phyloP scores from a whole-genome alignment of 2,113 vertebrate species.

The Gallinago undulata region DNA sequence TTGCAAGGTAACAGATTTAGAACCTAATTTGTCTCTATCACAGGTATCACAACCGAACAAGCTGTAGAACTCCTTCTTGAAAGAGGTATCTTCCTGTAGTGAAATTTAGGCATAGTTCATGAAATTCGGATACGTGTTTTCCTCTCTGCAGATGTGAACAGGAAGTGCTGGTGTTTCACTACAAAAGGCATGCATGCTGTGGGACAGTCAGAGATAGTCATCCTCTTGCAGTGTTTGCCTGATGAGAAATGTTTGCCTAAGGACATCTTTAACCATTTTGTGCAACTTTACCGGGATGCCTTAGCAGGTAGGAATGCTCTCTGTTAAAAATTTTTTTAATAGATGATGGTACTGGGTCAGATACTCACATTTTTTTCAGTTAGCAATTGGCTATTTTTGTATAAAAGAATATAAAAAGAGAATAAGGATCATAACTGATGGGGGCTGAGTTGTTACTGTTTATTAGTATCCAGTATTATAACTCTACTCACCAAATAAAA shows the following conservation, averaged over 20 bases:
- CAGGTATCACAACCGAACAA: neutral
- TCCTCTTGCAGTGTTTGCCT: constrained; percentile 96
- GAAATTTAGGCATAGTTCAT: neutral
- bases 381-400: neutral
- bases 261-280: constrained; percentile 95
- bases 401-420: neutral
- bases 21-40: neutral
- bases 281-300: constrained; percentile 96
- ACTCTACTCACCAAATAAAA: neutral
- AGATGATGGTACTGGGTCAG: neutral
- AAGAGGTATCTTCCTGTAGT: neutral
- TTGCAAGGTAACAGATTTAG: neutral
- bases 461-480: neutral
- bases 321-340: neutral
- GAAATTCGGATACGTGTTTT: neutral
- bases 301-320: constrained; percentile 80
- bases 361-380: neutral
- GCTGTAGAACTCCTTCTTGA: neutral
- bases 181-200: constrained; percentile 98
- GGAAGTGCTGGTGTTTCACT: constrained; percentile 97
- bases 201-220: constrained; percentile 92
- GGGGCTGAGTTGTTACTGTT: neutral
- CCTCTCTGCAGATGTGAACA: constrained; percentile 88
- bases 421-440: neutral
- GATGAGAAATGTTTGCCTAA: constrained; percentile 97